Evolutionary conservation across 2,888 invertebrate genomes (phyloP), one percentile per base, ranked within the genome.

Genomic region (Hirtodrosophila trivittata): DNA sequence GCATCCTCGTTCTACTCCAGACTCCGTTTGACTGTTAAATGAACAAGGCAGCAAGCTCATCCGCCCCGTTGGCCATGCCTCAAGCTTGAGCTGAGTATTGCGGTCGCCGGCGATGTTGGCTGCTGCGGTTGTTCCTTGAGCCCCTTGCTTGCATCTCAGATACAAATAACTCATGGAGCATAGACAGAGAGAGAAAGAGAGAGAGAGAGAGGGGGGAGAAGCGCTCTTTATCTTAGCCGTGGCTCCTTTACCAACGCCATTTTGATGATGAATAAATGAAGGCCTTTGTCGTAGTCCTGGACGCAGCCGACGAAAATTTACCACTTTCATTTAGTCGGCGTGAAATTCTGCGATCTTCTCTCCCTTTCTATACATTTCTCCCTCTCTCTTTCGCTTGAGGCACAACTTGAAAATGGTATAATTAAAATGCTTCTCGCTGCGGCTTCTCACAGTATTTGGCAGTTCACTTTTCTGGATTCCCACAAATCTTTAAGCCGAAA

Each of bases 241-340:
- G 43, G 47, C 33, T 35, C 33, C 38, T 43, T 52, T 49, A 50
- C 71, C 65, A 52, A 62, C 65, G 72, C 75, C 71, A 80, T 78
- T 75, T 86, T 71, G 60, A 59, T 81, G 81, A 84, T 86, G 86
- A 82, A 86, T 82, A 82, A 84, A 86, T 84, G 82, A 81, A 75
- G 69, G 68, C 67, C 70, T 71, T 80, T 85, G 75, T 80, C 81
- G 75, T 77, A 41, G 56, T 68, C 55, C 35, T 58, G 60, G 63
- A 56, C 59, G 63, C 55, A 68, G 51, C 64, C 54, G 49, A 54
- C 58, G 59, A 65, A 63, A 69, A 71, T 69, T 77, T 69, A 86
- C 75, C 77, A 86, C 81, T 80, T 69, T 77, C 77, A 80, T 86
- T 83, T 75, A 66, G 64, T 60, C 47, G 66, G 47, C 70, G 38